These are phyloP conservation scores for Mimas tiliae DNA, from an alignment of 2,888 invertebrate species.

Conservation along the genomic window DNA sequence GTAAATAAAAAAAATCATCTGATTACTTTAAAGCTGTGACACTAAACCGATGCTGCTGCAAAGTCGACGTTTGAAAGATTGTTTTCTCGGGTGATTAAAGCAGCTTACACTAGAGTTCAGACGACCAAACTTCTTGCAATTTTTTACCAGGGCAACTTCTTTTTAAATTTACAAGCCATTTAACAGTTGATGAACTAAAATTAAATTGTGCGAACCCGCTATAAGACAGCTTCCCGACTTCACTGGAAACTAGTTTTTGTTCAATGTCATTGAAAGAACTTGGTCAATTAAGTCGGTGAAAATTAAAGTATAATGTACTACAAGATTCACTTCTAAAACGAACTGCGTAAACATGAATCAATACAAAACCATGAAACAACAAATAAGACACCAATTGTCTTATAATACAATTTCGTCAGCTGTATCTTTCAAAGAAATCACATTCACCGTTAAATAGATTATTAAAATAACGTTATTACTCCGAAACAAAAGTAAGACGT, in stretches of 20 bases:
- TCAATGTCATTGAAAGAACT: no score
- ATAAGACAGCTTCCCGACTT: no score
- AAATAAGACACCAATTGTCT: not conserved
- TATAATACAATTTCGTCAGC: not conserved
- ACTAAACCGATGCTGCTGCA: constrained; percentile 7
- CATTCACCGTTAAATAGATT: constrained; percentile 7
- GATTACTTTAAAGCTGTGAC: constrained; percentile 5
- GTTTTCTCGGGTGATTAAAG: constrained; percentile 14
- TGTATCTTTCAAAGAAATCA: not conserved
- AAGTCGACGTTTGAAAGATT: constrained; percentile 21
- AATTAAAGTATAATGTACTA: no score
- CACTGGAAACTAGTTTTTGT: no score
- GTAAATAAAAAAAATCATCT: no score
- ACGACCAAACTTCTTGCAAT: not conserved
- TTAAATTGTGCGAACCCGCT: no score
- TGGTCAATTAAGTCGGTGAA: no score
- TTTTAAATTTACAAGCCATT: no score
- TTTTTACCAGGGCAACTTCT: not conserved
- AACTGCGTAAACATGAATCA: no score
- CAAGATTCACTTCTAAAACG: no score
- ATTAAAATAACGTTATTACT: constrained; percentile 20
- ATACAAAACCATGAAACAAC: not conserved
- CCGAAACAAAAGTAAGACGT: constrained; percentile 39
- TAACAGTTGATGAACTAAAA: no score
- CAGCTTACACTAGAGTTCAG: not conserved